Evolutionary conservation across 1,140 invertebrate genomes (phyloP).

Genomic region (Drosophila eugracilis): DNA sequence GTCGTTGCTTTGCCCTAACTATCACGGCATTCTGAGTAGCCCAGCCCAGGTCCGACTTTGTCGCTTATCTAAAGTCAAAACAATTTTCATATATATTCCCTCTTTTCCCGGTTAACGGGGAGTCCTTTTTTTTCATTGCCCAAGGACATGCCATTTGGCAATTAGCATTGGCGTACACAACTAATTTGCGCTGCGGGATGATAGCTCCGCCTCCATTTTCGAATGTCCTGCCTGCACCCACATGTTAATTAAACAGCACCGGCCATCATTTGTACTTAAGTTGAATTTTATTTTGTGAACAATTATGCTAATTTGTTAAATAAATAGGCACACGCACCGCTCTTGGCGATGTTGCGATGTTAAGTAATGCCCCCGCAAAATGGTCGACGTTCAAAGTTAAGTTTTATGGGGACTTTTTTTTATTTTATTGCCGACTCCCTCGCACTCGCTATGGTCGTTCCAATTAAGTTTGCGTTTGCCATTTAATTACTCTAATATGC

Average conservation of each 20-base stretch:
- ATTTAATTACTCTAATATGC: slow-evolving; percentile 82
- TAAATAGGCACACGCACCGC: slow-evolving; percentile 72
- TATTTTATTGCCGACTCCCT: slow-evolving; percentile 71
- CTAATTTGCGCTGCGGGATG: slow-evolving; percentile 82
- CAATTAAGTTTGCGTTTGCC: slow-evolving; percentile 78
- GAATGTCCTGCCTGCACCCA: slow-evolving; percentile 57
- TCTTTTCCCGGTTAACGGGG: slow-evolving; percentile 14
- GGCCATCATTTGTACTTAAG: slow-evolving; percentile 83
- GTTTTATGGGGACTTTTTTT: slow-evolving; percentile 77
- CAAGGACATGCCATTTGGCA: slow-evolving; percentile 72
- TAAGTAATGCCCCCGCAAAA: slow-evolving; percentile 53
- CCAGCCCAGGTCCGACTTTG: slow-evolving; percentile 34
- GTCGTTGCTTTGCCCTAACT: slow-evolving; percentile 62
- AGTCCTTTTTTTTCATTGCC: slow-evolving; percentile 71
- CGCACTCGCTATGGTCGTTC: slow-evolving; percentile 43
- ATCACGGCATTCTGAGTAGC: slow-evolving; percentile 64
- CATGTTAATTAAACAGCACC: slow-evolving; percentile 80
- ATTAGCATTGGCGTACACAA: slow-evolving; percentile 83
- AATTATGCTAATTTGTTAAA: slow-evolving; percentile 84
- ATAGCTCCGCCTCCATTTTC: slow-evolving; percentile 12
- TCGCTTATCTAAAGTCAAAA: slow-evolving; percentile 84
- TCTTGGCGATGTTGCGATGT: slow-evolving; percentile 14
- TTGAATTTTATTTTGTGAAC: slow-evolving; percentile 84
- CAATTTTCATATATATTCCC: slow-evolving; percentile 82
- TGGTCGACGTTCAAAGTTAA: slow-evolving; percentile 78